A percentile compares a stretch with the other conserved stretches of the same genome.
phyloP scores from a whole-genome alignment of 2,888 invertebrate genomes.

The Rotaria socialis region DNA sequence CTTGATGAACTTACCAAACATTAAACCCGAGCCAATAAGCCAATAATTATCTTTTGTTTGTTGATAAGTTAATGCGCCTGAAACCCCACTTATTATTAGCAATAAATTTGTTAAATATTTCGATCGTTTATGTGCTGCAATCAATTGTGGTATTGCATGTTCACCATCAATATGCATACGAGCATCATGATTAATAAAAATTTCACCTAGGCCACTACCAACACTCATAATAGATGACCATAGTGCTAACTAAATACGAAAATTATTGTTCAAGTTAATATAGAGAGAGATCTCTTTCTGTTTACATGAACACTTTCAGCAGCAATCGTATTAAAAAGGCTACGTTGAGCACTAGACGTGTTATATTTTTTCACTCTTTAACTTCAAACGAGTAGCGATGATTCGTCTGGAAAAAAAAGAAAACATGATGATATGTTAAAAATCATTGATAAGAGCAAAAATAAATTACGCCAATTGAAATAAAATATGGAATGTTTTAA shows the following conservation, averaged over 20 bases:
- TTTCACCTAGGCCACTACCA: conserved; percentile 9
- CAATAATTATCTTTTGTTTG: conserved; percentile 11
- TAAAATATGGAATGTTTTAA: too few species aligned
- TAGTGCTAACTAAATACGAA: neutral
- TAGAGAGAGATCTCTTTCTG: neutral
- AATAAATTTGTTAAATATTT: neutral
- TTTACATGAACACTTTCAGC: neutral
- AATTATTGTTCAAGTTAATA: neutral
- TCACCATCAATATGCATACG: neutral
- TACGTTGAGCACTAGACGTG: neutral
- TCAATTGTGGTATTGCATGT: neutral
- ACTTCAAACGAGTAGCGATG: too few species aligned
- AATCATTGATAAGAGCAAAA: too few species aligned
- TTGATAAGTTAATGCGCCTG: neutral
- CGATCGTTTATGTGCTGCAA: conserved; percentile 6
- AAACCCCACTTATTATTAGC: neutral
- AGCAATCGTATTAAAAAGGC: neutral
- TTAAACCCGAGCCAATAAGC: neutral
- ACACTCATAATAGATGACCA: neutral
- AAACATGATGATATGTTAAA: too few species aligned
- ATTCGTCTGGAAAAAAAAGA: too few species aligned
- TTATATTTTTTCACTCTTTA: neutral
- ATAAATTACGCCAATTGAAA: too few species aligned
- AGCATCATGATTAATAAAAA: neutral
- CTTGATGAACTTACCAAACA: neutral